phyloP scores from a whole-genome alignment of 1,140 invertebrate species.

The Oedothorax gibbosus region DNA sequence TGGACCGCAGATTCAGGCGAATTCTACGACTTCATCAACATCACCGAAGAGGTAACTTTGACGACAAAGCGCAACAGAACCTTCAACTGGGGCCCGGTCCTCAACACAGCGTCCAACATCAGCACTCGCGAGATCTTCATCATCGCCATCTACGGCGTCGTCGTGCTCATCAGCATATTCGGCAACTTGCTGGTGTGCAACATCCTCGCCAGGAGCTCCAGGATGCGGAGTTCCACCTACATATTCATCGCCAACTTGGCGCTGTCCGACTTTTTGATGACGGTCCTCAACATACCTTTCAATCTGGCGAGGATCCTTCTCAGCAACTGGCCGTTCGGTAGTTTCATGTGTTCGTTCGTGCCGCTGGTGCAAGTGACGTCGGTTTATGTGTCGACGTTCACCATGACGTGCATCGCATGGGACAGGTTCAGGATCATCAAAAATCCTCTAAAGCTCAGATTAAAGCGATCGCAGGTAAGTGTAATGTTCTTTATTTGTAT shows the following conservation, averaged over 20 bases:
- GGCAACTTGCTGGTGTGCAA: constrained; percentile 66
- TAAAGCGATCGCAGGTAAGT: constrained; percentile 64
- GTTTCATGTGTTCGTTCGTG: constrained; percentile 70
- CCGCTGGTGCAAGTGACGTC: constrained; percentile 71
- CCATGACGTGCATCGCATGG: constrained; percentile 72
- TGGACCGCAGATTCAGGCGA: too few relatives aligned
- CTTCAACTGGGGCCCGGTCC: neutral
- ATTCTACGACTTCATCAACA: neutral
- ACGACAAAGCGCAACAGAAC: neutral
- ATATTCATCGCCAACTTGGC: constrained; percentile 89
- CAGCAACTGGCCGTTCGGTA: constrained; percentile 70
- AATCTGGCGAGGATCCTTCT: constrained; percentile 66
- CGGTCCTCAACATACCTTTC: constrained; percentile 87
- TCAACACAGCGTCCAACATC: neutral
- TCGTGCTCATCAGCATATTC: constrained; percentile 68
- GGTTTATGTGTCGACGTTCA: constrained; percentile 73
- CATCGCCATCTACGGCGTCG: constrained; percentile 65
- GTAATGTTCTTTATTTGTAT: neutral
- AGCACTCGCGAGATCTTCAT: constrained; percentile 17
- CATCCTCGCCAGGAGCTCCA: constrained; percentile 66
- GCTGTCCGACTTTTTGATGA: constrained; percentile 86
- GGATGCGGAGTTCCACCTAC: constrained; percentile 79
- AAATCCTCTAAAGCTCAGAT: constrained; percentile 69
- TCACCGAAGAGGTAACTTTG: neutral
- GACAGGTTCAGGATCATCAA: constrained; percentile 72